phyloP scores from a whole-genome alignment of 2,888 invertebrate species.

The Galerucella nymphaeae region DNA sequence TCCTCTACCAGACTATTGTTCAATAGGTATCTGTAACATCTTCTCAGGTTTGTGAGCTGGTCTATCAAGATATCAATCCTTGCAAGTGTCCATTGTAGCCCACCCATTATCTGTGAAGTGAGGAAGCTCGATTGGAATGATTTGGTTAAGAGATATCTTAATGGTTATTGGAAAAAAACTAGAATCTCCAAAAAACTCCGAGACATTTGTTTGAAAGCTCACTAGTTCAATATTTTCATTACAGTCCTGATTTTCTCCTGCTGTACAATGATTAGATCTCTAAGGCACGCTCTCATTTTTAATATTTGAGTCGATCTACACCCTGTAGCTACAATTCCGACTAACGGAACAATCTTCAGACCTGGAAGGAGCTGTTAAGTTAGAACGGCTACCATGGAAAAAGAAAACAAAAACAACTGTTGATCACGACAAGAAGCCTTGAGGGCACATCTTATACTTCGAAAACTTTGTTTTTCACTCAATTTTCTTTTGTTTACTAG shows the following conservation, averaged over 20 bases:
- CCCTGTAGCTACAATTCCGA: conserved; percentile 37
- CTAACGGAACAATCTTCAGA: conserved; percentile 38
- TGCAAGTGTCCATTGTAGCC: too few relatives aligned
- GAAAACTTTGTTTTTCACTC: conserved; percentile 25
- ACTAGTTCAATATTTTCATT: not conserved
- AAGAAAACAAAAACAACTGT: conserved; percentile 24
- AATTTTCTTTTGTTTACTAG: conserved; percentile 31
- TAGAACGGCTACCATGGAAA: conserved; percentile 28
- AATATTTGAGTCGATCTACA: conserved; percentile 28
- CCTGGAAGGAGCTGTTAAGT: conserved; percentile 29
- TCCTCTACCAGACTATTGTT: too few relatives aligned
- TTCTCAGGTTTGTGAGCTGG: too few relatives aligned
- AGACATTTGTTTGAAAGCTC: not conserved
- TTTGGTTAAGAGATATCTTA: too few relatives aligned
- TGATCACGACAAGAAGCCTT: conserved; percentile 30
- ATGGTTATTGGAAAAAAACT: too few relatives aligned
- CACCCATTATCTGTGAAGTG: too few relatives aligned
- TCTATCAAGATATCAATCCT: too few relatives aligned
- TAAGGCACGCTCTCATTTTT: conserved; percentile 41
- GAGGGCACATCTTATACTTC: conserved; percentile 25
- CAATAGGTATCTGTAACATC: too few relatives aligned
- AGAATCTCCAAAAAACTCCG: too few relatives aligned
- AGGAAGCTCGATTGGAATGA: too few relatives aligned
- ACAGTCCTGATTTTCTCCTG: conserved; percentile 8
- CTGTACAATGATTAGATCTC: conserved; percentile 34